A percentile compares a stretch with the other conserved stretches of the same genome.
These are phyloP conservation scores for Caenorhabditis panamensis DNA, from an alignment of 2,888 invertebrate genomes.

Conservation along the genomic window DNA sequence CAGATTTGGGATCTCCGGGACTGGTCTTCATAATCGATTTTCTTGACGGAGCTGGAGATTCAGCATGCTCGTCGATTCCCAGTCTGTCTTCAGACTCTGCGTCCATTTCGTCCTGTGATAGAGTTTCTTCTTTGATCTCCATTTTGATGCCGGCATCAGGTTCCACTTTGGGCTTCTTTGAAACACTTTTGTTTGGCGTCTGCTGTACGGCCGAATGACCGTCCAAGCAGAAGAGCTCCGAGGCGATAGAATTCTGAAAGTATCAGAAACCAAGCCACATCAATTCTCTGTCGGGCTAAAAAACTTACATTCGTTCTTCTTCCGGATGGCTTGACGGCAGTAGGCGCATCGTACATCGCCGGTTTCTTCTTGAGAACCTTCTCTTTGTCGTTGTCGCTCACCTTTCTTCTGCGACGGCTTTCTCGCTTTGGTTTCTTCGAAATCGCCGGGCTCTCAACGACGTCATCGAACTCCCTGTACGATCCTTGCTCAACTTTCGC, in stretches of 20 bases:
- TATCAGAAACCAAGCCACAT: background rate
- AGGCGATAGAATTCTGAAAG: slow-evolving; percentile 9
- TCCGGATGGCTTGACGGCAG: background rate
- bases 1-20: too few species aligned
- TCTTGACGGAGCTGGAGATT: too few species aligned
- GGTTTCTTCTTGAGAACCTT: background rate
- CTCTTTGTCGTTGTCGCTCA: background rate
- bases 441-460: too few species aligned
- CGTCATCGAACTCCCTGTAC: too few species aligned
- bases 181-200: background rate
- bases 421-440: too few species aligned
- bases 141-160: background rate
- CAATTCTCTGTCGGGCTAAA: background rate
- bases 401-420: background rate
- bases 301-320: slow-evolving; percentile 4
- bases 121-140: background rate
- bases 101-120: too few species aligned
- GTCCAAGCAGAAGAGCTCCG: slow-evolving; percentile 2
- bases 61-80: too few species aligned
- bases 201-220: background rate
- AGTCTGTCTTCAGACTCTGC: too few species aligned
- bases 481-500: too few species aligned
- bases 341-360: background rate
- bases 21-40: too few species aligned
- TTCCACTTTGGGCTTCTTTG: background rate